phyloP scores from a whole-genome alignment of 2,113 vertebrate genomes.

The Butorides virescens region DNA sequence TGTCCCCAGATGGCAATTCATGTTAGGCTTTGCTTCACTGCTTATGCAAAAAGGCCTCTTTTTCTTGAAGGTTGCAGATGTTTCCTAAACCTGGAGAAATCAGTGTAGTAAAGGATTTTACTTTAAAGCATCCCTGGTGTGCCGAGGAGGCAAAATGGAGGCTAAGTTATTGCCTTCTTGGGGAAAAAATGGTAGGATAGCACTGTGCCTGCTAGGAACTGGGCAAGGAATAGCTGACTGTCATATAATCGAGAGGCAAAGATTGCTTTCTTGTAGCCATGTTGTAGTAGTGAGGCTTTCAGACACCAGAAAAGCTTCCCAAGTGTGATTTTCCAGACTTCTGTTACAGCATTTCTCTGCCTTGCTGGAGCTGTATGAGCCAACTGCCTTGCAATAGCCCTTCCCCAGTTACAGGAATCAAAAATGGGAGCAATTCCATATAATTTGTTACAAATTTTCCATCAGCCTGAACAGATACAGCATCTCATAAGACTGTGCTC shows the following conservation, averaged over 20 bases:
- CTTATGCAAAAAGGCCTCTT: background rate
- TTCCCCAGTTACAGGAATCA: background rate
- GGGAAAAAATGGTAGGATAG: background rate
- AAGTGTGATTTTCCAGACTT: background rate
- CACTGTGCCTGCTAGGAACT: background rate
- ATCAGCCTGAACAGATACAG: background rate
- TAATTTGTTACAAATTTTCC: background rate
- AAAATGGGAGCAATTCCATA: background rate
- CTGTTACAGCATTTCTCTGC: background rate
- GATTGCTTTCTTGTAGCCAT: background rate
- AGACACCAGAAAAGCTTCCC: background rate
- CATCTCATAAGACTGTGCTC: background rate
- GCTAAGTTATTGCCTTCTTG: background rate
- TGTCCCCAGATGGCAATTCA: constrained; percentile 15
- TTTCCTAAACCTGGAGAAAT: constrained; percentile 12
- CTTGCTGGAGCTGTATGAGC: background rate
- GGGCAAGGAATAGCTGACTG: background rate
- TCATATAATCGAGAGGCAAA: background rate
- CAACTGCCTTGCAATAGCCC: background rate
- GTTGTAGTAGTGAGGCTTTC: background rate
- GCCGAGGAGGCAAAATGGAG: background rate
- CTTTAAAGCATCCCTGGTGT: background rate
- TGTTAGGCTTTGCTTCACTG: constrained; percentile 36
- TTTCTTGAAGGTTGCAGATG: constrained; percentile 26
- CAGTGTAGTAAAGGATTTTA: background rate